Evolutionary conservation across 1,140 invertebrate species (phyloP).

Genomic region (Homarus americanus): DNA sequence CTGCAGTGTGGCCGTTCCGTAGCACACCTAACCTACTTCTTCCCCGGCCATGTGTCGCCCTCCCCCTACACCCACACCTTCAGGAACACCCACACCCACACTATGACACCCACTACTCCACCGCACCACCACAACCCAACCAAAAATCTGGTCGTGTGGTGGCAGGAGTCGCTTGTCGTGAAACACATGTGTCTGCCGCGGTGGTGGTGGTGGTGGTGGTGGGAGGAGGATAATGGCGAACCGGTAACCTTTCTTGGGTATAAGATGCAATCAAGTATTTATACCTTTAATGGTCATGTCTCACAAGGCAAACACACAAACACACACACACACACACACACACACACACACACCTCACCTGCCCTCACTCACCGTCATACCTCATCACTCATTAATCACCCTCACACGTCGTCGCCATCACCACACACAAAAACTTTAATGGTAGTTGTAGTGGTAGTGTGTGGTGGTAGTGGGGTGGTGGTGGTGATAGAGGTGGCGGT

Average conservation of each 20-base stretch:
- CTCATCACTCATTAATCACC: neutral
- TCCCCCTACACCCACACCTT: neutral
- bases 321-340: neutral
- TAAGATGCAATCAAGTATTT: slow-evolving; percentile 27
- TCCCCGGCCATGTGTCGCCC: neutral
- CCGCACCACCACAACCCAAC: too few relatives aligned
- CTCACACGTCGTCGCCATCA: neutral
- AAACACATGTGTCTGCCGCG: neutral
- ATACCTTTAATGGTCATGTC: slow-evolving; percentile 23
- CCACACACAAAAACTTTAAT: neutral
- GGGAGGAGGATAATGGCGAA: neutral
- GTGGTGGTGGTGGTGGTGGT: too few relatives aligned
- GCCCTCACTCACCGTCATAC: neutral
- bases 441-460: too few relatives aligned
- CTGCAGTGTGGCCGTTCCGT: neutral
- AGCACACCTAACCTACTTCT: neutral
- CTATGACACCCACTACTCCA: neutral
- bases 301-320: slow-evolving; percentile 21
- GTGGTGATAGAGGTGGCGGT: neutral
- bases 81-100: neutral
- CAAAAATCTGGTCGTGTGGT: too few relatives aligned
- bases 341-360: neutral
- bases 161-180: too few relatives aligned
- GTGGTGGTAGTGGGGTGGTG: neutral
- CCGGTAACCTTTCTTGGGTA: slow-evolving; percentile 11